A percentile compares a stretch with the other conserved stretches of the same genome.
Conservation (phyloP, 2,113 vertebrate species). For the Willisornis vidua region DNA sequence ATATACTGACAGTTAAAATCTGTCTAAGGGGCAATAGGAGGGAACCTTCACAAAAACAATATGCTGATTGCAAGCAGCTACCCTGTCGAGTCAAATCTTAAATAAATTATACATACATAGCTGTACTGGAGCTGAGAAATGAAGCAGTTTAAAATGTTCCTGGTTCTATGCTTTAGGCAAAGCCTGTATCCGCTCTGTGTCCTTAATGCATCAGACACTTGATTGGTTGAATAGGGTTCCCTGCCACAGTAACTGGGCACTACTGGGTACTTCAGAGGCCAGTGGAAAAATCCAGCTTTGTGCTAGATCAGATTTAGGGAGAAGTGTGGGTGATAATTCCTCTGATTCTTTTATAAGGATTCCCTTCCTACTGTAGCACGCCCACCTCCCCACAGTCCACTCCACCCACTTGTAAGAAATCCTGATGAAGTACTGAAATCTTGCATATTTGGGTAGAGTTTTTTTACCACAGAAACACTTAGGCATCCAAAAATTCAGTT, state of each 20-base stretch:
- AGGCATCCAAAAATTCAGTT: neutral
- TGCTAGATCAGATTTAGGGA: neutral
- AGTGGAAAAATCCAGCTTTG: neutral
- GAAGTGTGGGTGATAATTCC: neutral
- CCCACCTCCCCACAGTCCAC: neutral
- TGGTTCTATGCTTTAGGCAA: slow-evolving; percentile 35
- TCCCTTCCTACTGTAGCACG: neutral
- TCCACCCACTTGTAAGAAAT: slow-evolving; percentile 24
- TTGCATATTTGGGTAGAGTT: neutral
- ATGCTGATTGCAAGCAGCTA: slow-evolving; percentile 57
- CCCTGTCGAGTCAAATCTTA: slow-evolving; percentile 63
- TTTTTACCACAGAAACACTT: neutral
- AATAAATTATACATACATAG: slow-evolving; percentile 61
- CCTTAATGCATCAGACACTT: neutral
- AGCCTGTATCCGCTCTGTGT: neutral
- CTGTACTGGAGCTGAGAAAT: slow-evolving; percentile 26
- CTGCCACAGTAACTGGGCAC: neutral
- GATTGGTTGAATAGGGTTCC: neutral
- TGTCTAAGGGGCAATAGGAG: slow-evolving; percentile 53
- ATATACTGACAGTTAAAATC: slow-evolving; percentile 60
- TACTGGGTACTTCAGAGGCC: neutral
- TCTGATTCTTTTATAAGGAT: neutral
- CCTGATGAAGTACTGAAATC: neutral
- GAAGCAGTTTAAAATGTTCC: slow-evolving; percentile 35
- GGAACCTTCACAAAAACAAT: slow-evolving; percentile 56